Base-by-base conservation (phyloP, 2,113 vertebrate genomes). In the Gambusia affinis region DNA sequence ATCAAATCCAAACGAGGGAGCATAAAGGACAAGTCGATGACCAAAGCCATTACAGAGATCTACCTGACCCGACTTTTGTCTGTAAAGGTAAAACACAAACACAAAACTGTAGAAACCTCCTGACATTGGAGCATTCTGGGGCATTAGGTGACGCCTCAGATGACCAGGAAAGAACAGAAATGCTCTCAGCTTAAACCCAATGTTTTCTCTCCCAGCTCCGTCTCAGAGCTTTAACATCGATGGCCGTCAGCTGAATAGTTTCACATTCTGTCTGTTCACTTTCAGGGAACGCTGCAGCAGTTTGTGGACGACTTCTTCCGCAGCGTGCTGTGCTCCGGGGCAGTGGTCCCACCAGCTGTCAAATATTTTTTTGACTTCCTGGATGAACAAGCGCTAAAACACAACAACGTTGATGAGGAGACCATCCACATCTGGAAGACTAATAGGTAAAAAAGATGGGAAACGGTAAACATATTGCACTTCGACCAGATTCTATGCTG, bases 381-480 rank as follows among this genome's bases (percentile, higher is more conserved):
- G 89, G 98, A 99, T 31, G 97, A 99, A 87, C 98, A 99, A 93
- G 97, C 97, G 0, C 95, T 96, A 80, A 97, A 96, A 88, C 96
- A 98, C 14, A 96, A 97, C 76, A 97, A 97, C 61, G 96, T 95
- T 81, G 98, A 99, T 19, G 98, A 99, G 73, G 98, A 99, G 84
- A 99, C 97, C 51, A 96, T 98, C 85, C 98, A 99, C 78, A 99
- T 99, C 92, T 99, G 98, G 98, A 99, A 99, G 93, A 99, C 98
- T 39, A 99, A 99, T 89, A 99, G 97, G 98, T 98, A 87, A 0
- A 57, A 57, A 0, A 7, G 1, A 22, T 37, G 12, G 28, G 12
- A 30, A 1, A 12, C 27, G 24, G 37, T n/a, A 12, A 22, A 12
- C 27, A 35, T 1, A 44, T 72, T 51, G 35, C 22, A 35, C 8